These are phyloP conservation scores for Chiroxiphia lanceolata DNA, from an alignment of 2,797 vertebrate species.

Conservation along the genomic window DNA sequence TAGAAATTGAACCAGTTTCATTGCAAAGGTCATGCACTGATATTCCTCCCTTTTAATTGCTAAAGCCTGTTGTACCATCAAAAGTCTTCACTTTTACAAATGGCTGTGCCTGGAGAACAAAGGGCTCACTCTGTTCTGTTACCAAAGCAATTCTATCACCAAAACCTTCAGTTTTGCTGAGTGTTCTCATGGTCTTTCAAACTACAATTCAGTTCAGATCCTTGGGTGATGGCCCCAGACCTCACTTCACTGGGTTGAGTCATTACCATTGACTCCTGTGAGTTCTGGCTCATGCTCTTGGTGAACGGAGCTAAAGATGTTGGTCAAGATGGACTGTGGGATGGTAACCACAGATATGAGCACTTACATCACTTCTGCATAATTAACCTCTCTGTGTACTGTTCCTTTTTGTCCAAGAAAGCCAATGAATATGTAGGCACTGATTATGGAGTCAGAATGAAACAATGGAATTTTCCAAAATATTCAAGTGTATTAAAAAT, in stretches of 20 bases:
- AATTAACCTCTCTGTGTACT: not conserved
- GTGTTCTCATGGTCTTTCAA: not conserved
- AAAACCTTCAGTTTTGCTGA: not conserved
- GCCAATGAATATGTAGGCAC: not conserved
- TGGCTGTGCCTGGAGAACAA: not conserved
- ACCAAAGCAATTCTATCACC: not conserved
- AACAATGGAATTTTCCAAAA: not conserved
- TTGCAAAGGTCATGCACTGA: not conserved
- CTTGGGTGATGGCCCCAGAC: not conserved
- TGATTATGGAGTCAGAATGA: not conserved
- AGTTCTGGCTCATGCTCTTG: not conserved
- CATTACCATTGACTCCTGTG: not conserved
- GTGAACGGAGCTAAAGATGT: not conserved
- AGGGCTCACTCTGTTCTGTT: not conserved
- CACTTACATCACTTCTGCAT: not conserved
- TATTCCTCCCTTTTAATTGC: not conserved
- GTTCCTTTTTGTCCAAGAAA: not conserved
- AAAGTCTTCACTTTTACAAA: not conserved
- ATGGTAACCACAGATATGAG: not conserved
- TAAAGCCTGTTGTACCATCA: not conserved
- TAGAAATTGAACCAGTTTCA: not conserved
- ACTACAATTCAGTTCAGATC: not conserved
- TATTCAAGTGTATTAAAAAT: constrained; percentile 3
- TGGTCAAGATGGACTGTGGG: not conserved
- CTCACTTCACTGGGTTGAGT: not conserved